phyloP scores from a whole-genome alignment of 2,113 vertebrate genomes.

The Ramphastos sulfuratus region DNA sequence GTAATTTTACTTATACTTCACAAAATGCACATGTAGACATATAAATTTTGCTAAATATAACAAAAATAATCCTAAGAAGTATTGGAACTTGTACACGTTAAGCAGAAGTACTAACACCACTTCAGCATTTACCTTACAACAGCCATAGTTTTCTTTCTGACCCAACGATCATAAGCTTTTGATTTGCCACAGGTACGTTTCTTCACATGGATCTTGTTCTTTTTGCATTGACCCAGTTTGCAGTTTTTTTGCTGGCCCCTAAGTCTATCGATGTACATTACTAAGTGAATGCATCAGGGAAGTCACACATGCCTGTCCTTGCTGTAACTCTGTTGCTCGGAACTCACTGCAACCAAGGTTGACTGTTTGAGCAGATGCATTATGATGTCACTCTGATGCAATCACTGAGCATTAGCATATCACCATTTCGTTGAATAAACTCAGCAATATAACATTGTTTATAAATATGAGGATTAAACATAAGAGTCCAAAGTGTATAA shows the following conservation, averaged over 20 bases:
- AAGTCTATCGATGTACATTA: background rate
- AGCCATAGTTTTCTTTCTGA: background rate
- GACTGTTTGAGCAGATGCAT: background rate
- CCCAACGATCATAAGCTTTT: background rate
- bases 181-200: background rate
- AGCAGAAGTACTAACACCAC: background rate
- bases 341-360: background rate
- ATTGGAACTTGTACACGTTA: background rate
- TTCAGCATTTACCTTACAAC: constrained; percentile 24
- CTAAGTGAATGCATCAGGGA: background rate
- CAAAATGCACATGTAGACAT: background rate
- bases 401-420: background rate
- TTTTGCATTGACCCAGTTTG: background rate
- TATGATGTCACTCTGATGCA: background rate
- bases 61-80: background rate
- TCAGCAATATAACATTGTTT: background rate
- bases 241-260: background rate
- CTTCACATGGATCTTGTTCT: background rate
- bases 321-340: background rate
- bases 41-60: background rate
- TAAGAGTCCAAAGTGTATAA: background rate
- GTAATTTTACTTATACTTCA: background rate
- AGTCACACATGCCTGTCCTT: background rate
- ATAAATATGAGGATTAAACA: background rate
- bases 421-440: background rate